phyloP scores from a whole-genome alignment of 2,888 invertebrate species.

The Lycocerus yunnanus region DNA sequence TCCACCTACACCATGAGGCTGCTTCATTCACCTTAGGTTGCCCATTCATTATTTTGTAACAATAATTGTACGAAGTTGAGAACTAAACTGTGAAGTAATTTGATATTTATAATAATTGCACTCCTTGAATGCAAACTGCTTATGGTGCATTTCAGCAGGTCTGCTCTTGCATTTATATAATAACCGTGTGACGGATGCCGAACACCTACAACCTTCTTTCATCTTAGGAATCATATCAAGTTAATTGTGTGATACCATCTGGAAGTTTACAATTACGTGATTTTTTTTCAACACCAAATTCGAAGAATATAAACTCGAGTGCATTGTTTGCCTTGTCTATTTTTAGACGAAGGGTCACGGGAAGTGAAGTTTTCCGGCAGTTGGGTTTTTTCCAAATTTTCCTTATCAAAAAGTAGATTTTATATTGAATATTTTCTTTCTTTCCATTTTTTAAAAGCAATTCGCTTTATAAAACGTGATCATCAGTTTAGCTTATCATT shows the following conservation, averaged over 20 bases:
- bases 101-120: constrained; percentile 10
- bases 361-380: neutral
- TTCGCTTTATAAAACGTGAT: neutral
- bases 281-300: neutral
- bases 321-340: neutral
- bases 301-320: neutral
- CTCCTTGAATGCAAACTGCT: constrained; percentile 10
- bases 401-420: neutral
- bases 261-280: neutral
- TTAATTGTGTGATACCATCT: neutral
- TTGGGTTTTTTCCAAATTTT: neutral
- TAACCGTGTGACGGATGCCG: constrained; percentile 25
- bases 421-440: neutral
- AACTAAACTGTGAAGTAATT: constrained; percentile 7
- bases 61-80: neutral
- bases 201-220: constrained; percentile 18
- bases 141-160: constrained; percentile 7
- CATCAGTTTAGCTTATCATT: neutral
- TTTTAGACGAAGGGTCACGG: neutral
- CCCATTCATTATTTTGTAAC: neutral
- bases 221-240: constrained; percentile 3
- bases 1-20: neutral
- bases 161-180: constrained; percentile 12
- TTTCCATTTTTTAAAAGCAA: too few species aligned
- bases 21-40: neutral